Conservation (phyloP, 2,888 invertebrate species). For the Agrenia bidenticulata region DNA sequence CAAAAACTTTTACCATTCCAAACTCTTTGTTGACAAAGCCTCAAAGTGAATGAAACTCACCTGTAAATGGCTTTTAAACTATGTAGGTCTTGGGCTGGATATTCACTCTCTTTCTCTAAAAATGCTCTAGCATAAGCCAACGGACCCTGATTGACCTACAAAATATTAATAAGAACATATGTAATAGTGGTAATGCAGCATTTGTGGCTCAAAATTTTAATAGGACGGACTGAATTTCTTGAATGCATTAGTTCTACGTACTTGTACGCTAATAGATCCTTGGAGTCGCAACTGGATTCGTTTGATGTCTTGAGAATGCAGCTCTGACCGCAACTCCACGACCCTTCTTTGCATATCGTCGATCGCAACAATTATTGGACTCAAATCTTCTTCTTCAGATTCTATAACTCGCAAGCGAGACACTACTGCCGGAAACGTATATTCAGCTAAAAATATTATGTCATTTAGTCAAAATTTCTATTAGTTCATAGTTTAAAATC, state of each 20-base stretch:
- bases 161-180: slow-evolving; percentile 1
- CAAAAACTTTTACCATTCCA: no score
- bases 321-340: slow-evolving; percentile 47
- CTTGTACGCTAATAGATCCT: slow-evolving; percentile 52
- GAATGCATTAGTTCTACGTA: no score
- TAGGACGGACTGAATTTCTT: neutral
- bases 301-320: slow-evolving; percentile 51
- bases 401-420: slow-evolving; percentile 46
- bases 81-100: slow-evolving; percentile 31
- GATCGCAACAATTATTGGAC: slow-evolving; percentile 52
- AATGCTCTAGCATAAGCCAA: slow-evolving; percentile 52
- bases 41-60: slow-evolving; percentile 3
- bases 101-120: slow-evolving; percentile 51
- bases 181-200: no score
- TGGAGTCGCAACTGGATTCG: slow-evolving; percentile 51
- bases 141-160: slow-evolving; percentile 53
- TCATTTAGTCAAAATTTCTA: neutral
- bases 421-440: slow-evolving; percentile 52
- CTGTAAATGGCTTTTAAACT: slow-evolving; percentile 17
- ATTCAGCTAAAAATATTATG: slow-evolving; percentile 44
- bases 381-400: slow-evolving; percentile 51
- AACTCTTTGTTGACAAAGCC: neutral
- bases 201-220: no score
- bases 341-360: slow-evolving; percentile 53
- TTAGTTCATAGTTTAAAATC: neutral